phyloP scores from a whole-genome alignment of 1,140 invertebrate genomes.

The Cephus cinctus region DNA sequence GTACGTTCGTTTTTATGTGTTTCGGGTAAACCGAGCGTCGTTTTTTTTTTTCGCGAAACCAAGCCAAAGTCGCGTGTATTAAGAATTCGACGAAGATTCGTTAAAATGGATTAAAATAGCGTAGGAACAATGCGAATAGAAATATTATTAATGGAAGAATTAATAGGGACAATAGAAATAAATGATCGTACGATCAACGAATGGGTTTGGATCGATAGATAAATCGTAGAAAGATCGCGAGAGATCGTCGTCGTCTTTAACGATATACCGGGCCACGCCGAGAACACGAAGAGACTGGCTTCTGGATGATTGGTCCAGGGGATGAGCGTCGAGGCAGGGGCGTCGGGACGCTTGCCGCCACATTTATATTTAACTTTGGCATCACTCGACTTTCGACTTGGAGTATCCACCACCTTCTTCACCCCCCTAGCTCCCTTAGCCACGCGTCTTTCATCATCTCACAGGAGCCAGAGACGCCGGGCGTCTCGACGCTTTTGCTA shows the following conservation, averaged over 20 bases:
- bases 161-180: no score
- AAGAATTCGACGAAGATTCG: no score
- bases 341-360: conserved; percentile 33
- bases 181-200: no score
- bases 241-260: conserved; percentile 16
- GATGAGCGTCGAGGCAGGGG: conserved; percentile 38
- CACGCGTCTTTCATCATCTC: conserved; percentile 22
- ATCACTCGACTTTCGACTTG: conserved; percentile 52
- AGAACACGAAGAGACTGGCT: conserved; percentile 49
- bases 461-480: conserved; percentile 4
- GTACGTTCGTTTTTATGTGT: no score
- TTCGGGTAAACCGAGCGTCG: no score
- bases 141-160: no score
- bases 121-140: no score
- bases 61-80: no score
- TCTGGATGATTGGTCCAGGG: conserved; percentile 50
- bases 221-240: no score
- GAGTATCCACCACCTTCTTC: conserved; percentile 23
- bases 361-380: conserved; percentile 58
- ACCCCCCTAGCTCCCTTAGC: conserved; percentile 4
- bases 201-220: conserved; percentile 13
- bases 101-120: no score
- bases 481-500: conserved; percentile 11
- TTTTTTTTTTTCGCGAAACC: no score
- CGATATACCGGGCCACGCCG: conserved; percentile 31